These are phyloP conservation scores for Heteromormyrus szaboi DNA, from an alignment of 2,797 vertebrate species.

Conservation along the genomic window DNA sequence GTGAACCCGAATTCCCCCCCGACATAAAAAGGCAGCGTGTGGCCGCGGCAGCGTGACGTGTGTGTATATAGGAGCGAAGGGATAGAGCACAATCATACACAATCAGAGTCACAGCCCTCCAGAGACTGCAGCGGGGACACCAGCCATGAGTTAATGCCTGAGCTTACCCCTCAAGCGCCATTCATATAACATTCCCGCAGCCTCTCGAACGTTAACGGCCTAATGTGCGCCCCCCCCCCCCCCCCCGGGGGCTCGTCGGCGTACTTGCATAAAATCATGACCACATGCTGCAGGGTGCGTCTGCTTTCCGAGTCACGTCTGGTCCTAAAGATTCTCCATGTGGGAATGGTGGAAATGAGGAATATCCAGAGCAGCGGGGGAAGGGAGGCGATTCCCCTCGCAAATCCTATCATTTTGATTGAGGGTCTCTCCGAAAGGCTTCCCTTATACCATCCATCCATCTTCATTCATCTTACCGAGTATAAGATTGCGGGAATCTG, in stretches of 20 bases:
- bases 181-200: neutral
- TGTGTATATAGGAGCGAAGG: neutral
- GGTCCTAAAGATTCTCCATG: neutral
- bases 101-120: neutral
- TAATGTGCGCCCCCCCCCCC: neutral
- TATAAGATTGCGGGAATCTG: neutral
- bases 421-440: neutral
- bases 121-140: neutral
- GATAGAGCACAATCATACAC: neutral
- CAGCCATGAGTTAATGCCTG: neutral
- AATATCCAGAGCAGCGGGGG: no score
- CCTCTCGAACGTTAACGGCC: neutral
- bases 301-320: neutral
- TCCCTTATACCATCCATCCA: neutral
- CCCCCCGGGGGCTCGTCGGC: neutral
- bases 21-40: neutral
- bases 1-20: neutral
- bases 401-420: no score
- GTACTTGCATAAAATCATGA: neutral
- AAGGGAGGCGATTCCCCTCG: no score
- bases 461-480: neutral
- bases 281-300: neutral
- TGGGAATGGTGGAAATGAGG: neutral
- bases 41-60: neutral
- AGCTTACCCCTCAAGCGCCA: neutral